Base-by-base conservation (phyloP, 2,797 vertebrate species). In the Coracias cyanogaster region DNA sequence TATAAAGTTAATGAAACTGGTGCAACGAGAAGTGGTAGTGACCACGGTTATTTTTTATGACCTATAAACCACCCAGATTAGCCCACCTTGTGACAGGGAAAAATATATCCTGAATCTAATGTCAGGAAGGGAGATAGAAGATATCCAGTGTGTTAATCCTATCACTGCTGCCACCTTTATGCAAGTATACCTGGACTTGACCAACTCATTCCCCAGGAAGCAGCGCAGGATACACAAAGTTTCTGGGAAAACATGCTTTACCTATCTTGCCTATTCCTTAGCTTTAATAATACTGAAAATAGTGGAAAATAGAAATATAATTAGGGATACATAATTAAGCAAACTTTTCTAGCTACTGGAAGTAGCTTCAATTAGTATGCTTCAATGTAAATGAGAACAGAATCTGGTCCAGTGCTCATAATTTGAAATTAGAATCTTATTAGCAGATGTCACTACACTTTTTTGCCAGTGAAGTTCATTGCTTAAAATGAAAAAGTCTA, bases 351-450 rank as follows among this genome's bases (percentile, higher is more conserved):
- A 77, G 43, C 29, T 91, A 93, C 58, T 48, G 84, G 83, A 86
- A 80, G 78, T 39, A 84, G 46, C 46, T 62, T 92, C 45, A 51
- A 48, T 85, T 72, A 80, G 43, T 24, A 54, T 41, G 7, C 2
- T 31, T 65, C 2, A 0, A 74, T 90, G 78, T 79, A 86, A 89
- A 86, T 15, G 45, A 93, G 74, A 91, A 55, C 52, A 96, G 64
- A 95, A 95, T 87, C 39, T 57, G 70, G 60, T 60, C 90, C 62
- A 78, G 28, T 41, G 60, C 35, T 92, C 35, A 12, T 28, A 82
- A 76, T 87, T 89, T 89, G 85, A 82, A 95, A 95, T 69, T 28
- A 82, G 93, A 94, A 73, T 51, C 33, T 77, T 83, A 78, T 93
- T 93, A 89, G 57, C 60, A 88, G 82, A 86, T 69, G 82, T 57